Evolutionary conservation across 2,113 vertebrate species (phyloP), one percentile per base, ranked within the genome.

Genomic region (Pelobates fuscus): DNA sequence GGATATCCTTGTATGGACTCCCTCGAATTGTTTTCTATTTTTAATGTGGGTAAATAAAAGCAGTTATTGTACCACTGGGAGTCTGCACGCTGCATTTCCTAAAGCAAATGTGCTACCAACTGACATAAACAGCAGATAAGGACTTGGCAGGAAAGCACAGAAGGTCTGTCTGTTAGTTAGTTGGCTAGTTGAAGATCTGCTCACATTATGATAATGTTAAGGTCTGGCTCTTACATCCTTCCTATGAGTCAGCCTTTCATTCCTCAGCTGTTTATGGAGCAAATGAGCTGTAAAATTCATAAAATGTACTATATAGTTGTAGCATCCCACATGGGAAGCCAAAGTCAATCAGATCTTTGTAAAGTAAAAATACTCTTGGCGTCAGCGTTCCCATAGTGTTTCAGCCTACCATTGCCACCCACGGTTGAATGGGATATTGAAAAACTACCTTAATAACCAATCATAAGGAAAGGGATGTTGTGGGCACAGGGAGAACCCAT

Each of bases 191-290:
- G n/a, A n/a, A 46, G 37, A 46, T 46, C 18, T 46, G 57, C 41
- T 65, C 17, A 49, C 60, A 66, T 44, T 58, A 11, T 58, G 54
- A 15, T 18, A 59, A 75, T 26, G 62, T 59, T 21, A 17, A 46
- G 72, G 52, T 25, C 52, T 58, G 49, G 29, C 30, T n/a, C 26
- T 75, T 52, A 59, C 25, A 59, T 60, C 63, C 72, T 75, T 75
- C 72, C 72, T 60, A 18, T 66, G 62, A 66, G 63, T 67, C 52
- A 44, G 32, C 54, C 60, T 54, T 20, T 75, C 25, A 59, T 43
- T 24, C 30, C 46, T 8, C 29, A 2, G 18, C 17, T 41, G 30
- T 57, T 21, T 43, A 17, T 63, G 44, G 54, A 29, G n/a, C 43
- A 17, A 70, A 57, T 11, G n/a, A n/a, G n/a, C n/a, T 20, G n/a